Percentiles rank a stretch among this genome's conserved stretches.
These are phyloP conservation scores for Tolypeutes matacus DNA, from an alignment of 2,797 vertebrate genomes.

Conservation along the genomic window DNA sequence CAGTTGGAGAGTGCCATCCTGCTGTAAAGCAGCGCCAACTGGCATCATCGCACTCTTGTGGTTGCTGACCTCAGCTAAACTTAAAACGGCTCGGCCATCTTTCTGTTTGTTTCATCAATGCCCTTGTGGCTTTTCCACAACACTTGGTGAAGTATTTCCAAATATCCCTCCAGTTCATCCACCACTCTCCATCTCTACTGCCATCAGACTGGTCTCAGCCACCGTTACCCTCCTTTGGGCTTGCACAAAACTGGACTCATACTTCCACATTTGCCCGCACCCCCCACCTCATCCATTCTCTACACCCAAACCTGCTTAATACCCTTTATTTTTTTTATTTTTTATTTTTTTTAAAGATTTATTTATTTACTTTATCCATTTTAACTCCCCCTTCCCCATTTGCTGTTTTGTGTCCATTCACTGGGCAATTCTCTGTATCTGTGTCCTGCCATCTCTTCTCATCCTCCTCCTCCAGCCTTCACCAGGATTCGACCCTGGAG, in stretches of 20 bases:
- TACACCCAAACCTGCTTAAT: neutral
- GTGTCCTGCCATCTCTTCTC: too few species aligned
- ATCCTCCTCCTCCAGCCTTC: too few species aligned
- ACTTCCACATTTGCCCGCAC: neutral
- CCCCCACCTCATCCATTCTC: neutral
- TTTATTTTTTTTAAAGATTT: too few species aligned
- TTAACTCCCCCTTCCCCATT: too few species aligned
- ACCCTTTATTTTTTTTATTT: too few species aligned
- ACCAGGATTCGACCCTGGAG: too few species aligned
- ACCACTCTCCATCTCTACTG: neutral
- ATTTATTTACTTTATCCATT: too few species aligned
- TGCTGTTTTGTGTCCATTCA: too few species aligned
- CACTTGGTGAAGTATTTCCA: neutral
- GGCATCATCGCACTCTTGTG: neutral
- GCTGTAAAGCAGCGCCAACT: neutral
- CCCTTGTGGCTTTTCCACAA: neutral
- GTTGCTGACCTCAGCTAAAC: neutral
- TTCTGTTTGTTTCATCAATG: neutral
- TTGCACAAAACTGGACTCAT: neutral
- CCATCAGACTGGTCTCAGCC: too few species aligned
- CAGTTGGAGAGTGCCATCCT: neutral
- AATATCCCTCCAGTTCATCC: neutral
- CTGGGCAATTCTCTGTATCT: too few species aligned
- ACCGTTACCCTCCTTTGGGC: neutral
- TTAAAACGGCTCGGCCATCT: neutral